Evolutionary conservation across 2,113 vertebrate genomes (phyloP), one percentile per base, ranked within the genome.

Genomic region (Alouatta palliata): DNA sequence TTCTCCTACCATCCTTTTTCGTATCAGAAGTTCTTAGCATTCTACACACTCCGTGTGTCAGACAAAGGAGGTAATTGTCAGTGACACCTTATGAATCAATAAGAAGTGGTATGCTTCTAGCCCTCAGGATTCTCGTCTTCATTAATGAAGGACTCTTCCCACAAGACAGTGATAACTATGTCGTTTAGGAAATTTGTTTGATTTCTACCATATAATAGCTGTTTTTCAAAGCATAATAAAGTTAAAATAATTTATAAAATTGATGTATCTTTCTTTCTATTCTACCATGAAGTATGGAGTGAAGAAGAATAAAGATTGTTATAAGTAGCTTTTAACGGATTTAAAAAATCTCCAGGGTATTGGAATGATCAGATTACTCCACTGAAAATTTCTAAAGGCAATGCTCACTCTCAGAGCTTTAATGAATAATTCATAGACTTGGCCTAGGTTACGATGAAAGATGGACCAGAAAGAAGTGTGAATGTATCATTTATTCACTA

Each of bases 51-150:
- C 25, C 30, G 32, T 68, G 52, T 35, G 56, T 70, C 79, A 90
- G 80, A 68, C 3, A 87, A 93, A 32, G 25, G 77, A 97, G 76
- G 52, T 43, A 54, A 35, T 49, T 90, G n/a, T 89, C 64, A 93
- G 27, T 58, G 79, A 87, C 75, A 97, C 75, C 86, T 81, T 85
- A 71, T 93, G 91, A 84, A 40, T 95, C 85, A 90, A 37, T 90
- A 83, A 94, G 37, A 40, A 75, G 6, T 40, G 83, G 61, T 61
- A 66, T 21, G 32, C 20, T 71, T 89, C 73, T 89, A 94, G 75
- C 73, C 25, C 21, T 91, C 45, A 76, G 6, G 35, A 52, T 85
- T 89, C 75, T 68, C 25, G 68, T 80, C 77, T 91, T 87, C 35
- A 71, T 9, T 77, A 96, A 89, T 25, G 58, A 87, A 94, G 73